A percentile compares a stretch with the other conserved stretches of the same genome.
phyloP scores from a whole-genome alignment of 2,113 vertebrate species.

The Sitta europaea region DNA sequence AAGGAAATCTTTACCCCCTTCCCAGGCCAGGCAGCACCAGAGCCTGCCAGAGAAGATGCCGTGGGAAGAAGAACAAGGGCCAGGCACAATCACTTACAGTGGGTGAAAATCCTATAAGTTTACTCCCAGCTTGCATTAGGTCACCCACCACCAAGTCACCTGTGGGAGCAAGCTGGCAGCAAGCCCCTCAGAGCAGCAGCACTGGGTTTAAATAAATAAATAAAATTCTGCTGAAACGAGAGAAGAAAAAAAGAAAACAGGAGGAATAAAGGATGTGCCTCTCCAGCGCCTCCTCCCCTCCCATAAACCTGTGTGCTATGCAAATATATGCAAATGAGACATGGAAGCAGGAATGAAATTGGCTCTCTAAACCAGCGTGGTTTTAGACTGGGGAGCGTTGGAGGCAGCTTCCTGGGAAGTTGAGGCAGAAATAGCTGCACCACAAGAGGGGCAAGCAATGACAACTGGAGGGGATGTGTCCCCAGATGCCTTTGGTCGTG shows the following conservation, averaged over 20 bases:
- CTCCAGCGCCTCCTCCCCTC: constrained; percentile 27
- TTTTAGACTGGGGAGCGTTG: not conserved
- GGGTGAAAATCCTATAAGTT: not conserved
- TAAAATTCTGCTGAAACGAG: not conserved
- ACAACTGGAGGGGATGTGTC: not conserved
- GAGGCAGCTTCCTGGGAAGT: constrained; percentile 9
- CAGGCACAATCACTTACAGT: not conserved
- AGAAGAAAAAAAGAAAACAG: not conserved
- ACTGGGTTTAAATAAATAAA: not conserved
- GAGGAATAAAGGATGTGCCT: constrained; percentile 1
- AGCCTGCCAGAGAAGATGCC: fast-evolving
- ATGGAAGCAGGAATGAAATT: not conserved
- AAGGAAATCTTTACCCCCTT: not conserved
- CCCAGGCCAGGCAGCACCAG: not conserved
- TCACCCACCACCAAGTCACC: not conserved
- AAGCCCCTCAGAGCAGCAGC: not conserved
- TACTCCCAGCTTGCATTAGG: not conserved
- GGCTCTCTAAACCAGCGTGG: not conserved
- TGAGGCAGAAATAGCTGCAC: not conserved
- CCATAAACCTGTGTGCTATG: constrained; percentile 25
- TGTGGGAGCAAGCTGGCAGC: fast-evolving
- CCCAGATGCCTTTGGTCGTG: not conserved
- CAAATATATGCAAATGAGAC: constrained; percentile 19
- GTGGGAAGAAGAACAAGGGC: fast-evolving
- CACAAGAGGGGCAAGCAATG: not conserved